These are phyloP conservation scores for Periphyllus acericola DNA, from an alignment of 2,888 invertebrate genomes.

Conservation along the genomic window DNA sequence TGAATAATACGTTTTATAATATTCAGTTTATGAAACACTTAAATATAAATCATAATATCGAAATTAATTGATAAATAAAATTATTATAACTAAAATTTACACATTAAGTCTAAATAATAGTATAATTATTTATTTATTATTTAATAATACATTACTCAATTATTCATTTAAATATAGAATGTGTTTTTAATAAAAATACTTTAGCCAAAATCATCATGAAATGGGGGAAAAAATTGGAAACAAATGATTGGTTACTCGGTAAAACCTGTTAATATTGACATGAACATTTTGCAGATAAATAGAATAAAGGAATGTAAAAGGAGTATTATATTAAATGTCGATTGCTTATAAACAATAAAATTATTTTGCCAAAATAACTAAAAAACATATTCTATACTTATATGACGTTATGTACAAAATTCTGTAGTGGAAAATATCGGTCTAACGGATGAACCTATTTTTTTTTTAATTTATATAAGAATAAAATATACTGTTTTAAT, in stretches of 20 bases:
- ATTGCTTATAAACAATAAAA: background rate
- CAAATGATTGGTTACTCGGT: background rate
- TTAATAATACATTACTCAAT: background rate
- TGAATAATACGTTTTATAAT: constrained; percentile 8
- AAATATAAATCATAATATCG: background rate
- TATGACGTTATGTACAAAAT: background rate
- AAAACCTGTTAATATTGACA: background rate
- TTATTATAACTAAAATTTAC: constrained; percentile 40
- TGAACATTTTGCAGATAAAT: background rate
- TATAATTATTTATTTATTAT: constrained; percentile 26
- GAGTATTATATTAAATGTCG: background rate
- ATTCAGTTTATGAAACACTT: constrained; percentile 10
- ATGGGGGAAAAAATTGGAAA: background rate
- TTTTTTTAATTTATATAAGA: constrained; percentile 27
- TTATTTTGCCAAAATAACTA: background rate
- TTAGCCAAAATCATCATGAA: background rate
- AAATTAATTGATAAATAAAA: constrained; percentile 15
- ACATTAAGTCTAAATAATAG: constrained; percentile 39
- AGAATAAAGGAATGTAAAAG: background rate
- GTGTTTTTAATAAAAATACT: background rate
- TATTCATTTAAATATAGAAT: background rate
- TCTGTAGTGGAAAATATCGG: background rate
- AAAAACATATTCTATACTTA: background rate
- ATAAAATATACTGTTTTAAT: background rate
- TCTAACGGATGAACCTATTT: background rate